A percentile compares a stretch with the other conserved stretches of the same genome.
These are phyloP conservation scores for Sitobion miscanthi DNA, from an alignment of 1,140 invertebrate species.

Conservation along the genomic window DNA sequence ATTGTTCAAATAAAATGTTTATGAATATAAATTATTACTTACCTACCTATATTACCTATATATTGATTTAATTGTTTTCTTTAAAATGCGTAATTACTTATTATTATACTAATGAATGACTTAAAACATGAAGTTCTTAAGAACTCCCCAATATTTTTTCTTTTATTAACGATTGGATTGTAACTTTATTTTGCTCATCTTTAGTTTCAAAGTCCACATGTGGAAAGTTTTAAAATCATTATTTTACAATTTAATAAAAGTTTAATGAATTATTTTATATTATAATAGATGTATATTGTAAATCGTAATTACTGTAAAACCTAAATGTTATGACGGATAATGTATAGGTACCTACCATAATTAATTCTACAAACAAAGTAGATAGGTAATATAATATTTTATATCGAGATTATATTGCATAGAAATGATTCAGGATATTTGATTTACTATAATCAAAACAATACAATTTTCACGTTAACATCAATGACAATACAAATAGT, in stretches of 20 bases:
- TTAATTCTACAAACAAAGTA: neutral
- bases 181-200: neutral
- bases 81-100: too few species aligned
- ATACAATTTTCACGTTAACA: neutral
- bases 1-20: neutral
- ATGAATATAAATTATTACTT: neutral
- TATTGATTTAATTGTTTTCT: too few species aligned
- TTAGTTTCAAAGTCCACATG: neutral
- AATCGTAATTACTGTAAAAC: neutral
- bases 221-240: neutral
- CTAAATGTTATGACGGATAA: neutral
- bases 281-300: neutral
- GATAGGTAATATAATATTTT: neutral
- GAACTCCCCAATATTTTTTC: neutral
- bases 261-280: neutral
- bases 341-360: neutral
- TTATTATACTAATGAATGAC: neutral
- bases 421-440: neutral
- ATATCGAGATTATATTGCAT: neutral
- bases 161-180: neutral
- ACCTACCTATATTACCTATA: too few species aligned
- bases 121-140: neutral
- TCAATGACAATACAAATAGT: conserved; percentile 1
- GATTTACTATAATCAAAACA: neutral
- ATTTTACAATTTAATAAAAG: neutral